Evolutionary conservation across 2,888 invertebrate genomes (phyloP), one percentile per base, ranked within the genome.

Genomic region (Deroplatys truncata): DNA sequence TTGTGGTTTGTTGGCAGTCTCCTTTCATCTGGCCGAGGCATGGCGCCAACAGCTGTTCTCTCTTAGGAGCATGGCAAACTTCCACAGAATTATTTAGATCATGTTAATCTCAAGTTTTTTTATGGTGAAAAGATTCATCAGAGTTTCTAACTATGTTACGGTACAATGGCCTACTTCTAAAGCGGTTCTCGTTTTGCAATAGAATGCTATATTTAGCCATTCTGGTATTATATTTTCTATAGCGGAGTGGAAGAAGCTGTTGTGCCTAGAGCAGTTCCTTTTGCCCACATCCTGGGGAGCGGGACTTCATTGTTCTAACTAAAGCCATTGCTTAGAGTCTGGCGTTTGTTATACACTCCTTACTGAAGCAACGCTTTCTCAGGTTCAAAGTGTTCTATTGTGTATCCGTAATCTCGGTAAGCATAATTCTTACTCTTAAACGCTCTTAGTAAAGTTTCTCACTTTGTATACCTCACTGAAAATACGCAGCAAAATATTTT

Each of bases 1-100:
- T 72, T 72, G 56, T 72, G 56, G 56, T 72, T 72, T 72, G 56
- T 72, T 72, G 56, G 56, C 56, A 72, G 20, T 20, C 20, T 16
- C 20, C 20, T 72, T 72, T 72, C 56, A 72, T 72, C 56, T 25
- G 56, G 56, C 25, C 56, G 20, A 72, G 56, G 56, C 85, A 85
- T n/a, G n/a, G 49, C 85, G 85, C 85, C 85, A 85, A 85, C 85
- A 85, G 85, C 85, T 85, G 85, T 85, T 56, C 49, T 28, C 28
- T 85, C 49, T 85, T 85, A 49, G 85, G 43, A 85, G 56, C 28
- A 56, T 85, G 85, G 85, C 85, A 85, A 85, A 25, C 49, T 85
- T 85, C 85, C 84, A 49, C 16, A 20, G 56, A 28, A 85, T 85
- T 85, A 85, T 85, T 49, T 85, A 49, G 85, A 85, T 85, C 49